These are phyloP conservation scores for Poecilobothrus nobilitatus DNA, from an alignment of 2,888 invertebrate genomes.

Conservation along the genomic window DNA sequence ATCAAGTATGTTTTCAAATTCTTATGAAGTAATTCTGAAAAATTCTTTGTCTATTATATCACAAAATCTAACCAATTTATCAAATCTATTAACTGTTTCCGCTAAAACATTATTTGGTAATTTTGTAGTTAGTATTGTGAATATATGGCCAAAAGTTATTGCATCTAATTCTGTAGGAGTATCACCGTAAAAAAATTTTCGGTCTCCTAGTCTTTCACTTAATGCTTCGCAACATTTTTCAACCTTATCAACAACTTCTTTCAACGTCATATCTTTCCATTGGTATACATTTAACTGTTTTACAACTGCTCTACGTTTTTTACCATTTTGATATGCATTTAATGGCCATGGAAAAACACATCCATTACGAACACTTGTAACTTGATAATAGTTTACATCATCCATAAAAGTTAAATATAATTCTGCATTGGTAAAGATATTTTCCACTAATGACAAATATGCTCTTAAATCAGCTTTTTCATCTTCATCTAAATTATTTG, in stretches of 20 bases:
- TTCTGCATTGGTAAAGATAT: constrained; percentile 85
- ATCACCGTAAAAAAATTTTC: constrained; percentile 73
- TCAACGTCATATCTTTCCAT: constrained; percentile 71
- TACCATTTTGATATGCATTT: constrained; percentile 68
- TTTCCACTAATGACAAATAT: constrained; percentile 82
- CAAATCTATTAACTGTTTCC: constrained; percentile 66
- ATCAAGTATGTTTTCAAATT: neutral
- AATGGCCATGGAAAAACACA: constrained; percentile 92
- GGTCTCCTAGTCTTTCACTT: constrained; percentile 71
- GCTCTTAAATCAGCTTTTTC: constrained; percentile 88
- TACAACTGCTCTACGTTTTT: constrained; percentile 60
- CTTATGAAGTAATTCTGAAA: neutral
- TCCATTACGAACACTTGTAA: constrained; percentile 78
- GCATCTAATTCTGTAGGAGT: constrained; percentile 93
- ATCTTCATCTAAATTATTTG: constrained; percentile 58
- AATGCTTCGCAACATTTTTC: constrained; percentile 77
- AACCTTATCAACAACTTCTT: constrained; percentile 67
- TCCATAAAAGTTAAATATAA: constrained; percentile 80
- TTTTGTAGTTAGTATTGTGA: constrained; percentile 82
- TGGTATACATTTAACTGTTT: constrained; percentile 67
- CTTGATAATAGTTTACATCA: constrained; percentile 64
- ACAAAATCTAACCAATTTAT: constrained; percentile 71
- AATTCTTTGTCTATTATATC: constrained; percentile 63
- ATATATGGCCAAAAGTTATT: constrained; percentile 94
- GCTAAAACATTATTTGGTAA: constrained; percentile 76